These are phyloP conservation scores for Tetheella fluctuosa DNA, from an alignment of 2,888 invertebrate genomes.

Conservation along the genomic window DNA sequence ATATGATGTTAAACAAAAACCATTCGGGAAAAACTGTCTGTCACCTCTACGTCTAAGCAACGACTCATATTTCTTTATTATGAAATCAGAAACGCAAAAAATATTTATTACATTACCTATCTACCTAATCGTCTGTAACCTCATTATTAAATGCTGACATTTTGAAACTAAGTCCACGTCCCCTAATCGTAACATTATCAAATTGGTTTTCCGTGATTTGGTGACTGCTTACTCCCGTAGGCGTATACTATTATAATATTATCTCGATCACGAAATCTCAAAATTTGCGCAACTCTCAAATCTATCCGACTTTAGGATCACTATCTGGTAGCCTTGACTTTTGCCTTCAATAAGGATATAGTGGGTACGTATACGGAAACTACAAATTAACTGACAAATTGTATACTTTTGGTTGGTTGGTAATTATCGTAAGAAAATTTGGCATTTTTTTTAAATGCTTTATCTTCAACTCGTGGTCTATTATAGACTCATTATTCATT, in stretches of 20 bases:
- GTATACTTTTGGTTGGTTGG: not conserved
- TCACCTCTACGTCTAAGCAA: too few relatives aligned
- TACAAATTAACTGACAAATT: slow-evolving; percentile 1
- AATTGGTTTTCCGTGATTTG: slow-evolving; percentile 9
- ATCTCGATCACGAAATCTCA: slow-evolving; percentile 12
- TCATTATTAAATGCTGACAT: not conserved
- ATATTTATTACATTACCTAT: too few relatives aligned
- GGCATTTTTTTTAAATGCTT: not conserved
- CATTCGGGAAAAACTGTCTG: too few relatives aligned
- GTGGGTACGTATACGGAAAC: not conserved
- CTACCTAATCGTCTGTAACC: too few relatives aligned
- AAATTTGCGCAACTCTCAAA: slow-evolving; percentile 10
- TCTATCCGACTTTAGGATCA: not conserved
- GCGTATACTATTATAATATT: not conserved
- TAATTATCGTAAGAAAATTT: not conserved
- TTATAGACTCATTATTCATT: too few relatives aligned
- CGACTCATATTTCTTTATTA: too few relatives aligned
- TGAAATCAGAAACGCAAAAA: too few relatives aligned
- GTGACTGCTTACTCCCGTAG: slow-evolving; percentile 2
- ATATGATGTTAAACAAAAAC: too few relatives aligned
- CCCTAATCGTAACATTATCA: not conserved
- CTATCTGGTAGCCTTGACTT: slow-evolving; percentile 1
- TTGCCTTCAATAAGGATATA: slow-evolving; percentile 6
- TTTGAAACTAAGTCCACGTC: not conserved
- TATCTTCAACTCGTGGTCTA: too few relatives aligned